phyloP scores from a whole-genome alignment of 2,888 invertebrate genomes.

The Xanthorhoe spadicearia region DNA sequence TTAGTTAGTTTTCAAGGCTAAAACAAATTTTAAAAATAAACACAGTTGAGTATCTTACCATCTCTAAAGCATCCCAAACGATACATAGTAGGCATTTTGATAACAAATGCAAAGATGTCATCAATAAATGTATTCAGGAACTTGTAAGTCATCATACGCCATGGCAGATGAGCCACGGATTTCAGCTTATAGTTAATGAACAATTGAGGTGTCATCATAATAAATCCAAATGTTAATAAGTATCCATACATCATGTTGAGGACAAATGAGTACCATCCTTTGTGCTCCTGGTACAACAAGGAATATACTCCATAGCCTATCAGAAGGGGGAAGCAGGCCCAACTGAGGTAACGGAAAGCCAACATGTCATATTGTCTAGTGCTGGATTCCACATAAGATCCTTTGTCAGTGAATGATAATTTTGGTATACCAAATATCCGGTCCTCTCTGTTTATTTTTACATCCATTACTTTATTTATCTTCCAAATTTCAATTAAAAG shows the following conservation, averaged over 20 bases:
- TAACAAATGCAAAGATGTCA: constrained; percentile 99
- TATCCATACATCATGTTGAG: constrained; percentile 99
- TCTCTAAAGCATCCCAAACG: constrained; percentile 99
- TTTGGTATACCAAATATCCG: constrained; percentile 92
- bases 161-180: constrained; percentile 99
- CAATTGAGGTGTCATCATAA: constrained; percentile 99
- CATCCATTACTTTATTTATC: constrained; percentile 96
- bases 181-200: constrained; percentile 99
- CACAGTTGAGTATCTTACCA: constrained; percentile 79
- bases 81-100: constrained; percentile 99
- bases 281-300: constrained; percentile 97
- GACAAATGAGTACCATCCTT: constrained; percentile 99
- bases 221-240: constrained; percentile 98
- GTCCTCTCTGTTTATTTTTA: constrained; percentile 90
- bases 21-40: constrained; percentile 10
- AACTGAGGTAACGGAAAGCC: constrained; percentile 98
- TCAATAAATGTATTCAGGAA: constrained; percentile 99
- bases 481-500: constrained; percentile 99
- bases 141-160: constrained; percentile 99
- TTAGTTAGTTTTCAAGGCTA: neutral
- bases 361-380: constrained; percentile 97
- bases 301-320: constrained; percentile 98
- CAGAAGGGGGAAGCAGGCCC: constrained; percentile 97
- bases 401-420: constrained; percentile 94
- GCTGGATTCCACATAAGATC: constrained; percentile 97